phyloP scores from a whole-genome alignment of 2,888 invertebrate species.

The Rhorus exstirpatorius region DNA sequence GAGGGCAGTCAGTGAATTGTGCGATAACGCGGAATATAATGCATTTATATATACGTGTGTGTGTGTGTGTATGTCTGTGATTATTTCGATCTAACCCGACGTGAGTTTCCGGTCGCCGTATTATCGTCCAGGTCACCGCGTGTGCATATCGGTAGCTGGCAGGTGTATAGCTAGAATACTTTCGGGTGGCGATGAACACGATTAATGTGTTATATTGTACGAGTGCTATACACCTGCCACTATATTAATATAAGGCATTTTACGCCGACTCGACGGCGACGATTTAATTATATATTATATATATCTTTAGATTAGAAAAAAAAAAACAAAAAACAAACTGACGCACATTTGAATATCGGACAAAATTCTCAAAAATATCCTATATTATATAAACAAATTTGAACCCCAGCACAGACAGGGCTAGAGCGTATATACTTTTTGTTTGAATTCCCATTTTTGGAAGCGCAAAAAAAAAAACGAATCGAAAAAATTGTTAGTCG shows the following conservation, averaged over 20 bases:
- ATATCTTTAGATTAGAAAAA: too few relatives aligned
- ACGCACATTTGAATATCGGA: too few relatives aligned
- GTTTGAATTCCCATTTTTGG: too few relatives aligned
- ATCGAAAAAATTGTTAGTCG: too few relatives aligned
- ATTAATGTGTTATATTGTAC: conserved; percentile 12
- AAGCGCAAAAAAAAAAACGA: too few relatives aligned
- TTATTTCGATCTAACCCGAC: conserved; percentile 52
- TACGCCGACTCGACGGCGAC: neutral
- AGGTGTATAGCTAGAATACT: conserved; percentile 38
- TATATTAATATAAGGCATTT: neutral
- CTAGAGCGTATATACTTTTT: too few relatives aligned
- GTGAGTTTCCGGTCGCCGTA: conserved; percentile 53
- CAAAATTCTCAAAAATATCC: too few relatives aligned
- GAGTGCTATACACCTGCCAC: neutral
- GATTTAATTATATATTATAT: too few relatives aligned
- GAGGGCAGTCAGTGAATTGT: conserved; percentile 35
- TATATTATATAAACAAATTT: too few relatives aligned
- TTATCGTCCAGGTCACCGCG: conserved; percentile 54
- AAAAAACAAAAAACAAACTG: too few relatives aligned
- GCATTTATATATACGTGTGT: conserved; percentile 1
- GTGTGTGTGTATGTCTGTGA: conserved; percentile 4
- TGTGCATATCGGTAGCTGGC: conserved; percentile 42
- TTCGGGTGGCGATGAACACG: conserved; percentile 12
- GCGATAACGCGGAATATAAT: conserved; percentile 48
- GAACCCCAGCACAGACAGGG: too few relatives aligned